Conservation (phyloP, 2,888 invertebrate species). For the Drosophila falleni region DNA sequence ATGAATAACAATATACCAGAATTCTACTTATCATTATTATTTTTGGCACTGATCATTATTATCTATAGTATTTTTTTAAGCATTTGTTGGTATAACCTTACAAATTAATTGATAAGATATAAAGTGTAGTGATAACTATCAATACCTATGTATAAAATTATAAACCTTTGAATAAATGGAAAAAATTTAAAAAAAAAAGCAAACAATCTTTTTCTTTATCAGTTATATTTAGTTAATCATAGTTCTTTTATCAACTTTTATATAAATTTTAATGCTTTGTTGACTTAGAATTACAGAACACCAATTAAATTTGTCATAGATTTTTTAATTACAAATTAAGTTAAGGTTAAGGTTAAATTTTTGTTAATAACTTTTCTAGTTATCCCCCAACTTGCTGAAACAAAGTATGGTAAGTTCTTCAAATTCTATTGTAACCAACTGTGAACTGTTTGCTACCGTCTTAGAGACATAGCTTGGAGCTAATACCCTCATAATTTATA, state of each 20-base stretch:
- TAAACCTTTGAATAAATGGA: background rate
- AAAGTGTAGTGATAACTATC: background rate
- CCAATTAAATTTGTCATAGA: too few relatives aligned
- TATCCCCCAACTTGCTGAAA: background rate
- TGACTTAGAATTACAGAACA: too few relatives aligned
- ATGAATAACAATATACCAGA: background rate
- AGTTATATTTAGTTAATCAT: too few relatives aligned
- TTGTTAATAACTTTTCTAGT: background rate
- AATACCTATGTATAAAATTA: background rate
- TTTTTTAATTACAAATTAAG: background rate
- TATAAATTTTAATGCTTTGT: too few relatives aligned
- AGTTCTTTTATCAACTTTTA: too few relatives aligned
- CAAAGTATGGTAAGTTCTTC: conserved; percentile 9
- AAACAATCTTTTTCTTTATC: too few relatives aligned
- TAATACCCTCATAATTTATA: conserved; percentile 73
- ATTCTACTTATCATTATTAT: too few relatives aligned
- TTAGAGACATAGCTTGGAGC: conserved; percentile 35
- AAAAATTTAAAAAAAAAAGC: background rate
- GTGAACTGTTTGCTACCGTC: conserved; percentile 62
- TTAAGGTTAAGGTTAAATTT: background rate
- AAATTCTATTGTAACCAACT: conserved; percentile 20
- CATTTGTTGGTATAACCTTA: background rate
- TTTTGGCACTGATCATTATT: background rate
- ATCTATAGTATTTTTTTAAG: background rate
- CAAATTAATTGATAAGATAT: background rate